phyloP scores from a whole-genome alignment of 2,113 vertebrate genomes.

The Myotis brandtii region DNA sequence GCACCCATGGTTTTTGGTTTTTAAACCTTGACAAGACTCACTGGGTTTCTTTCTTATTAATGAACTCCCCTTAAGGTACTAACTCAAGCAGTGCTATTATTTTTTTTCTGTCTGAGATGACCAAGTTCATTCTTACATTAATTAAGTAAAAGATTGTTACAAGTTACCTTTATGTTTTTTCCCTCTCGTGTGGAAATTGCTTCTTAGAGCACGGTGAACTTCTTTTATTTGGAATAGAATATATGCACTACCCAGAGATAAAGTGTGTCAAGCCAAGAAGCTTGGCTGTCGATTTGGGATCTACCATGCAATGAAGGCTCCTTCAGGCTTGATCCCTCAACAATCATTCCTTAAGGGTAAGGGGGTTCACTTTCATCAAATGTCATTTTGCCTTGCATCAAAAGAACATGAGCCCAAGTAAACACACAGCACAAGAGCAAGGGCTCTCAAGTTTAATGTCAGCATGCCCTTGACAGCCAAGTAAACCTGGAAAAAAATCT shows the following conservation, averaged over 20 bases:
- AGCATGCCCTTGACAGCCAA: not conserved
- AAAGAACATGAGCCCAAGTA: not conserved
- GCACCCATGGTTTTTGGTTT: conserved; percentile 51
- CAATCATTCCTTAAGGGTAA: not conserved
- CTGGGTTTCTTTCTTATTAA: conserved; percentile 78
- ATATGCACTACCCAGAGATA: conserved; percentile 20
- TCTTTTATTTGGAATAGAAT: conserved; percentile 53
- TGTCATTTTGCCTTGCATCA: not conserved
- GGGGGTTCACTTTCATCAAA: not conserved
- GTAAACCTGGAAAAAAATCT: not conserved
- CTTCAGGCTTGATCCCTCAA: not conserved
- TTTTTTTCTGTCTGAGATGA: conserved; percentile 81
- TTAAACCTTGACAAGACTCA: conserved; percentile 65
- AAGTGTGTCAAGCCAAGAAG: not conserved
- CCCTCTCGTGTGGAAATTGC: conserved; percentile 49
- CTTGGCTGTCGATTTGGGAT: not conserved
- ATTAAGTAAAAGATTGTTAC: conserved; percentile 78
- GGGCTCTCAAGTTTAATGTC: not conserved
- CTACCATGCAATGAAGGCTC: not conserved
- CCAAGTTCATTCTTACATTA: conserved; percentile 75
- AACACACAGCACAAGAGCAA: not conserved
- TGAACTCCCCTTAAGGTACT: conserved; percentile 77
- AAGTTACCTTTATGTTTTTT: conserved; percentile 77
- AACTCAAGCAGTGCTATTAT: conserved; percentile 78
- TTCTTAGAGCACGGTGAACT: conserved; percentile 48